phyloP scores from a whole-genome alignment of 2,797 vertebrate species.

The Betta splendens region DNA sequence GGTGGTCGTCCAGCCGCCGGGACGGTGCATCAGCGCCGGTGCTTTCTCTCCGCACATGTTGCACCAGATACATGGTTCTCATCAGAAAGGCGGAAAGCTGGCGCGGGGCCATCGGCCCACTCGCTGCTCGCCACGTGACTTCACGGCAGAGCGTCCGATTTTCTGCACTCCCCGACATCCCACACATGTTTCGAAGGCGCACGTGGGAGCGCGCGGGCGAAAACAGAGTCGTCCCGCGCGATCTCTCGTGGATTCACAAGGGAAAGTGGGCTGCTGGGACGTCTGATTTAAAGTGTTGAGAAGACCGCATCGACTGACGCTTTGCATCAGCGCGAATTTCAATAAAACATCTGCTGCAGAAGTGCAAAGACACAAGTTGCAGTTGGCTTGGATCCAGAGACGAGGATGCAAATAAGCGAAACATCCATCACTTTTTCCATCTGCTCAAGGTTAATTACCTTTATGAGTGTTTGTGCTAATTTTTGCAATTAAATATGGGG shows the following conservation, averaged over 20 bases:
- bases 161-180: slow-evolving; percentile 15
- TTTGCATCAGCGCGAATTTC: slow-evolving; percentile 17
- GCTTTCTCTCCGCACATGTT: slow-evolving; percentile 60
- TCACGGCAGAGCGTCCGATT: slow-evolving; percentile 55
- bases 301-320: slow-evolving; percentile 19
- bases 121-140: slow-evolving; percentile 56
- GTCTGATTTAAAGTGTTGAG: slow-evolving; percentile 22
- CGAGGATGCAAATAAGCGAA: slow-evolving; percentile 44
- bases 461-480: slow-evolving; percentile 57
- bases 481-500: slow-evolving; percentile 48
- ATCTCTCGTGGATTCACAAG: slow-evolving; percentile 24
- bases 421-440: slow-evolving; percentile 71
- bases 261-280: slow-evolving; percentile 7
- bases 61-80: slow-evolving; percentile 68
- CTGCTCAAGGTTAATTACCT: slow-evolving; percentile 67
- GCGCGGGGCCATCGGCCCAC: slow-evolving; percentile 45
- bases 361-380: slow-evolving; percentile 62
- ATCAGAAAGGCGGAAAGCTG: slow-evolving; percentile 67
- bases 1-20: slow-evolving; percentile 19
- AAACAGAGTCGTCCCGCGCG: slow-evolving; percentile 37
- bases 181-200: slow-evolving; percentile 50
- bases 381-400: slow-evolving; percentile 51
- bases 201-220: slow-evolving; percentile 26
- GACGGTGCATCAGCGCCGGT: slow-evolving; percentile 52
- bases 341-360: slow-evolving; percentile 66